Evolutionary conservation across 2,113 vertebrate genomes (phyloP), one percentile per base, ranked within the genome.

Genomic region (Verasper variegatus): DNA sequence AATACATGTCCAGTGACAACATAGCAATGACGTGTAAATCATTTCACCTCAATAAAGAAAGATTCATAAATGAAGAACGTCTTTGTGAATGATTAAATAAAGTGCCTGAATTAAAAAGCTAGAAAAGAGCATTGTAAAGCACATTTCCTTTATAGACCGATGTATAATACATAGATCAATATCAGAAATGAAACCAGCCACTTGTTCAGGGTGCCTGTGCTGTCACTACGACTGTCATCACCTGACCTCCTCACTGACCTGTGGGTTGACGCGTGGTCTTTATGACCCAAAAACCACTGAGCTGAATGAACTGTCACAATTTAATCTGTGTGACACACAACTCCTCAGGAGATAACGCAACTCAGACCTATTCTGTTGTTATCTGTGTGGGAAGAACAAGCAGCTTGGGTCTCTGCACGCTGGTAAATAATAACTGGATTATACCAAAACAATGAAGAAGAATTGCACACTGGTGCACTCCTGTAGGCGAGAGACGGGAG

Each of bases 311-410:
- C 1, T n/a, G 5, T 68, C 68, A 74, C 55, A 4, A 1, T 13
- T 72, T 64, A 57, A 81, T 74, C 37, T 74, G 61, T 37, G 0
- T 14, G 51, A 64, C 49, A 69, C 35, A 78, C 71, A 65, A 40
- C 20, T 17, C 26, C 7, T 5, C 5, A 58, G 23, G 35, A 81
- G 68, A 84, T 42, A 31, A 52, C 17, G 51, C 23, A 57, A 52
- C 5, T 3, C 5, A 58, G 23, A 37, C 31, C 23, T 23, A 75
- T 67, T 83, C 47, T 63, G 31, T 49, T 52, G 51, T 76, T 82
- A 83, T 87, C 78, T 72, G 21, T 62, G 63, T 73, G 76, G 63
- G 60, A 88, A 73, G 70, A 76, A 74, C 31, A 31, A 31, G 31
- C 31, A 21, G 65, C 62, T 26, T 1, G 51, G 21, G 21, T 42